These are phyloP conservation scores for Ibycter americanus DNA, from an alignment of 2,797 vertebrate genomes.

Conservation along the genomic window DNA sequence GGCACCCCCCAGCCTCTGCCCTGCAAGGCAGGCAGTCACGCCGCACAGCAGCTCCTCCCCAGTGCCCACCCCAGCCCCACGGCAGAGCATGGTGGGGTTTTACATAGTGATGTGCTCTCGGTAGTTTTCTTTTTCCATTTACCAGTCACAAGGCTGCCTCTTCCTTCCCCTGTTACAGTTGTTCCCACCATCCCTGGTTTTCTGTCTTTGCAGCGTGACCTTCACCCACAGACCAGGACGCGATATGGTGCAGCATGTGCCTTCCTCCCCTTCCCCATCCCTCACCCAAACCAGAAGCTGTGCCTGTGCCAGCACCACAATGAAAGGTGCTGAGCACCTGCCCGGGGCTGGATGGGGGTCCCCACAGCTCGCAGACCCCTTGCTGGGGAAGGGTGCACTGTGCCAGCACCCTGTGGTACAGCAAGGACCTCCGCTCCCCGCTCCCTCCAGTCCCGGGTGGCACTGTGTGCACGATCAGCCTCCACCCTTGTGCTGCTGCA, in stretches of 20 bases:
- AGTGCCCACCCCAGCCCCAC: background rate
- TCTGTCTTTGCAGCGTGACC: background rate
- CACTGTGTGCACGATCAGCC: background rate
- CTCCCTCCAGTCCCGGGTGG: fast-evolving
- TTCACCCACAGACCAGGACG: background rate
- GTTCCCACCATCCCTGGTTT: background rate
- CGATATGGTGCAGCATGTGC: fast-evolving
- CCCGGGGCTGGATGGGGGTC: background rate
- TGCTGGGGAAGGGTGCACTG: background rate
- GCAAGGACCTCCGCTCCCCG: background rate
- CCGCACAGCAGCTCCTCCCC: background rate
- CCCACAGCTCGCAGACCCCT: background rate
- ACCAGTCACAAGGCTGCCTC: background rate
- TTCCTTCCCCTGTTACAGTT: background rate
- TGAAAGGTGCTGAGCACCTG: background rate
- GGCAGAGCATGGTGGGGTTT: background rate
- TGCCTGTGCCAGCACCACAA: fast-evolving
- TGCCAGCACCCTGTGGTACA: background rate
- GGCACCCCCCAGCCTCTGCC: background rate
- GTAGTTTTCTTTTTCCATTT: background rate
- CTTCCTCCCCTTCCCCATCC: background rate
- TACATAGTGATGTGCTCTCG: fast-evolving
- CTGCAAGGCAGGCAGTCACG: background rate
- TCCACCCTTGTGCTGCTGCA: background rate
- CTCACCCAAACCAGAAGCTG: background rate